phyloP scores from a whole-genome alignment of 2,113 vertebrate genomes.

The Rafetus swinhoei region DNA sequence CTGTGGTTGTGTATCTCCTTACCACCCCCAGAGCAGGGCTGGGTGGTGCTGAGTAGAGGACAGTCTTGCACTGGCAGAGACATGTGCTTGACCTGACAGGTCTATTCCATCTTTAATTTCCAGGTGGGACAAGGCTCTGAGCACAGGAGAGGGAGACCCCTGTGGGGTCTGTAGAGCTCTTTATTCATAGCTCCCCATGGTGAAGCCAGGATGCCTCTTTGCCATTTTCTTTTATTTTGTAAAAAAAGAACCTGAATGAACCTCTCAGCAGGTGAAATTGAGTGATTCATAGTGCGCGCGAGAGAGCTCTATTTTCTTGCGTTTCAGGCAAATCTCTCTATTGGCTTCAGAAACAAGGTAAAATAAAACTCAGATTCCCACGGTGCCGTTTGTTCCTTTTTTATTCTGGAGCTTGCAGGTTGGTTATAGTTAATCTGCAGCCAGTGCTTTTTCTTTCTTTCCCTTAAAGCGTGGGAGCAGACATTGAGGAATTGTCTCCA shows the following conservation, averaged over 20 bases:
- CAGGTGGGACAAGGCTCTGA: neutral
- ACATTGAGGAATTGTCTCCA: neutral
- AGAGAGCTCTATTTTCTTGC: neutral
- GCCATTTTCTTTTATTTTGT: neutral
- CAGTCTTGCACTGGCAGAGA: neutral
- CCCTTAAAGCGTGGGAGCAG: neutral
- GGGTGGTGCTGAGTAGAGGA: neutral
- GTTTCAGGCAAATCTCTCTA: conserved; percentile 2
- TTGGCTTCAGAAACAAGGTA: neutral
- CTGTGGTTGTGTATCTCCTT: neutral
- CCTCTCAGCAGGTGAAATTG: neutral
- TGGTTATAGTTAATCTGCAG: neutral
- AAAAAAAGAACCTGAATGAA: neutral
- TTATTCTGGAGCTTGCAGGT: neutral
- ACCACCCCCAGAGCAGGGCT: neutral
- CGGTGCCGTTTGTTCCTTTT: conserved; percentile 19
- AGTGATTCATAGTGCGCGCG: neutral
- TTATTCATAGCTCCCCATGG: neutral
- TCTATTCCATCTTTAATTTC: neutral
- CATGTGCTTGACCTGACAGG: neutral
- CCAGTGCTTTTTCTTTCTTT: neutral
- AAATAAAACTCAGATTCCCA: neutral
- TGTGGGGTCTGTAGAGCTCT: neutral
- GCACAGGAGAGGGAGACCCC: neutral
- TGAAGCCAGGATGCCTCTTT: neutral